These are phyloP conservation scores for Halcyon badia DNA, from an alignment of 2,797 vertebrate genomes.

Conservation along the genomic window DNA sequence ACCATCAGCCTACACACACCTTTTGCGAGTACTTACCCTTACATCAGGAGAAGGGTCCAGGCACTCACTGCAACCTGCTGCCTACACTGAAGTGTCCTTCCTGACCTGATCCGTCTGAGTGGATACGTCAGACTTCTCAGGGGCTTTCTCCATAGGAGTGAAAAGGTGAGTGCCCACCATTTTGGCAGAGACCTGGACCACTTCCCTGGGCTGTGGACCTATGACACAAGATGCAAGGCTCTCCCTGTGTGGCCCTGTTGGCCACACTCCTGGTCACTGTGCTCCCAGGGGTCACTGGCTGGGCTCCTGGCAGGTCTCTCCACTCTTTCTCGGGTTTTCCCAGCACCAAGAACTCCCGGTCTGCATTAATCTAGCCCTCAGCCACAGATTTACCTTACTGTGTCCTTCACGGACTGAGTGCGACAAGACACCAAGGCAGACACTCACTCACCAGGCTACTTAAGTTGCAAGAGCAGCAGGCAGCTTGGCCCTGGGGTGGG, in stretches of 20 bases:
- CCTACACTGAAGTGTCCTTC: background rate
- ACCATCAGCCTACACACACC: too few species aligned
- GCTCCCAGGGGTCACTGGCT: background rate
- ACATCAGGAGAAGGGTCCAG: background rate
- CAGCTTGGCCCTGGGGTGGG: background rate
- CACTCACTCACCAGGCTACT: background rate
- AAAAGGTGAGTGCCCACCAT: too few species aligned
- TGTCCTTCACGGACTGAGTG: background rate
- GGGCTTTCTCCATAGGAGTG: background rate
- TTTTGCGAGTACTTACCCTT: background rate
- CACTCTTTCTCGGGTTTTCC: background rate
- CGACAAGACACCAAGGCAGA: background rate
- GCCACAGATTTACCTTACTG: background rate
- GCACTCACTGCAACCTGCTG: background rate
- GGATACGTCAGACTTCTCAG: background rate
- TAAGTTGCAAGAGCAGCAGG: background rate
- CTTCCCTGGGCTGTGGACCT: background rate
- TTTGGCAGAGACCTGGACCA: background rate
- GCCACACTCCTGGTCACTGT: background rate
- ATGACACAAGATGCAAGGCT: background rate
- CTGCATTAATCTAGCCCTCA: background rate
- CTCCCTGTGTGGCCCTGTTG: too few species aligned
- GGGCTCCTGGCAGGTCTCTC: background rate
- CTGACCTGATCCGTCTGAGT: background rate
- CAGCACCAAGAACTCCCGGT: background rate